Evolutionary conservation across 2,113 vertebrate species (phyloP).

Genomic region (Protomyctophum bolini): DNA sequence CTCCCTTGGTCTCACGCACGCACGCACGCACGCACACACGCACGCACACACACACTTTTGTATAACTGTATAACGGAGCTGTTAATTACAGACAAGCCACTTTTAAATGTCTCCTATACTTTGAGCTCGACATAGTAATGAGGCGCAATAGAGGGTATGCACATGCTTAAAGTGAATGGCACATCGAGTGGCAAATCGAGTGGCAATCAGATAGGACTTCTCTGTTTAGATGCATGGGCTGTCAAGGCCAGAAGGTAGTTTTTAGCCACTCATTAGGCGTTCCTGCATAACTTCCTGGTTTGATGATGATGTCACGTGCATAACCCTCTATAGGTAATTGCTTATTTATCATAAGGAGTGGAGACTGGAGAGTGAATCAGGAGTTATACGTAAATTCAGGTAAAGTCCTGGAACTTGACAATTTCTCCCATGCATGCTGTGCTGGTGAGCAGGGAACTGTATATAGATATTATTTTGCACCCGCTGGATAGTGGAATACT

Average conservation of each 20-base stretch:
- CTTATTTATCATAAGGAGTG: conserved; percentile 35
- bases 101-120: conserved; percentile 5
- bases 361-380: conserved; percentile 7
- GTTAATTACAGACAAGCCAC: conserved; percentile 6
- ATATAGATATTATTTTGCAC: conserved; percentile 1
- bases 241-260: too few species aligned
- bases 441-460: conserved; percentile 1
- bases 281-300: too few species aligned
- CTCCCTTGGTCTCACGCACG: background rate
- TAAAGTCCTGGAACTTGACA: conserved; percentile 14
- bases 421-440: conserved; percentile 3
- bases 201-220: too few species aligned
- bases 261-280: too few species aligned
- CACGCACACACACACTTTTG: background rate
- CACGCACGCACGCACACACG: too few species aligned
- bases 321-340: too few species aligned
- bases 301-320: too few species aligned
- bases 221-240: too few species aligned
- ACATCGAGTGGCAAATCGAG: too few species aligned
- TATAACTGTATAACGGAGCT: conserved; percentile 5
- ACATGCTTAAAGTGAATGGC: too few species aligned
- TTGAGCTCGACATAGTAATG: conserved; percentile 38
- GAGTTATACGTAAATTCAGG: conserved; percentile 5
- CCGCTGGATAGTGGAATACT: conserved; percentile 1
- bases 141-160: too few species aligned